phyloP scores from a whole-genome alignment of 2,797 vertebrate species.

The Argya squamiceps region DNA sequence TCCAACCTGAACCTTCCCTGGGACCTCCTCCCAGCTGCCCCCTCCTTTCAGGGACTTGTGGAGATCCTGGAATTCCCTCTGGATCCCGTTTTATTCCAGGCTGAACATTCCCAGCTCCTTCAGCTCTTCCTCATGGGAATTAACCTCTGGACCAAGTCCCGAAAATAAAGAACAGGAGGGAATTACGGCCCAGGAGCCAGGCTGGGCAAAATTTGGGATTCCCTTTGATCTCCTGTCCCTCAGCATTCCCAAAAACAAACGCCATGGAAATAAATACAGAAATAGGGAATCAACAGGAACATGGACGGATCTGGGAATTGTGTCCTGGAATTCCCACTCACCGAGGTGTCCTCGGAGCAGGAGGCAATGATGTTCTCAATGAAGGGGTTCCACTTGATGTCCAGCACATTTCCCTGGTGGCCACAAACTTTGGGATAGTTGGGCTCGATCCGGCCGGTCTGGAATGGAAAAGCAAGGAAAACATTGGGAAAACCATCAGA shows the following conservation, averaged over 20 bases:
- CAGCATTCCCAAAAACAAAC: not conserved
- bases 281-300: rapidly evolving
- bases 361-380: slow-evolving; percentile 96
- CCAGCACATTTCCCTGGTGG: slow-evolving; percentile 95
- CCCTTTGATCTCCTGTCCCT: not conserved
- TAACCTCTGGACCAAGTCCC: not conserved
- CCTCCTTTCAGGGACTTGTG: not conserved
- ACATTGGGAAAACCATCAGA: rapidly evolving
- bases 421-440: slow-evolving; percentile 86
- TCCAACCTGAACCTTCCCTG: not conserved
- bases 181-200: not conserved
- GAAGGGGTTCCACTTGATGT: slow-evolving; percentile 99
- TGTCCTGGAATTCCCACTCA: not conserved
- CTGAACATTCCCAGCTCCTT: not conserved
- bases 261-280: rapidly evolving
- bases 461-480: not conserved
- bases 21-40: not conserved
- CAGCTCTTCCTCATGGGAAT: not conserved
- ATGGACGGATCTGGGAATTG: rapidly evolving
- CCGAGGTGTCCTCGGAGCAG: slow-evolving; percentile 95
- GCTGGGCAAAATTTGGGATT: not conserved
- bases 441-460: not conserved
- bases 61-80: not conserved
- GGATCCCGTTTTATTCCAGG: not conserved
- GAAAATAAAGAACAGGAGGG: not conserved